Evolutionary conservation across 2,797 vertebrate species (phyloP).

Genomic region (Bovichtus variegatus): DNA sequence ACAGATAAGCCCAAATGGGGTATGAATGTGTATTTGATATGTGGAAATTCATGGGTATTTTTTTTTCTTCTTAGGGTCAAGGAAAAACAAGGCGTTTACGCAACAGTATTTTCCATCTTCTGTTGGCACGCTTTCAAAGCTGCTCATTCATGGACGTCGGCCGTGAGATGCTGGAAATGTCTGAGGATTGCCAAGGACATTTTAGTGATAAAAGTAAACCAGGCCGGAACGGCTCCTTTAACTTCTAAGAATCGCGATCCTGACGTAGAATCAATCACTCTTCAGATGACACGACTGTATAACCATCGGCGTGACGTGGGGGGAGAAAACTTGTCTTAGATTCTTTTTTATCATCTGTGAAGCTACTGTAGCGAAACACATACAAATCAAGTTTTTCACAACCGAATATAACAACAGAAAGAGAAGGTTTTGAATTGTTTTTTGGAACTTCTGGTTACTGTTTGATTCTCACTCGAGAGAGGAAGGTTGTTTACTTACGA

Average conservation of each 20-base stretch:
- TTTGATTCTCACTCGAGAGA: background rate
- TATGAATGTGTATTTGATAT: conserved; percentile 20
- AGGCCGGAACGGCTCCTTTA: conserved; percentile 35
- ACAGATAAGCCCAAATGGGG: background rate
- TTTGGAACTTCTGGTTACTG: background rate
- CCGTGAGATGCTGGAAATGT: conserved; percentile 66
- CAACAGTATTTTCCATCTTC: conserved; percentile 66
- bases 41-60: background rate
- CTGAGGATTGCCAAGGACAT: conserved; percentile 69
- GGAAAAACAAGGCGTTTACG: conserved; percentile 44
- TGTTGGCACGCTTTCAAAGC: conserved; percentile 56
- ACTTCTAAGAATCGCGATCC: conserved; percentile 34
- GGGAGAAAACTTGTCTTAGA: background rate
- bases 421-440: background rate
- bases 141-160: conserved; percentile 44
- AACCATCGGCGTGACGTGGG: background rate
- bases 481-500: background rate
- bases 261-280: conserved; percentile 37
- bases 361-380: background rate
- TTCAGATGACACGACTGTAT: conserved; percentile 13
- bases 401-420: background rate
- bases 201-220: conserved; percentile 68
- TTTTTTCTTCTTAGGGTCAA: conserved; percentile 16
- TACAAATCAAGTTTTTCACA: background rate
- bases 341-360: conserved; percentile 6